Evolutionary conservation across 2,113 vertebrate species (phyloP).

Genomic region (Echinops telfairi): DNA sequence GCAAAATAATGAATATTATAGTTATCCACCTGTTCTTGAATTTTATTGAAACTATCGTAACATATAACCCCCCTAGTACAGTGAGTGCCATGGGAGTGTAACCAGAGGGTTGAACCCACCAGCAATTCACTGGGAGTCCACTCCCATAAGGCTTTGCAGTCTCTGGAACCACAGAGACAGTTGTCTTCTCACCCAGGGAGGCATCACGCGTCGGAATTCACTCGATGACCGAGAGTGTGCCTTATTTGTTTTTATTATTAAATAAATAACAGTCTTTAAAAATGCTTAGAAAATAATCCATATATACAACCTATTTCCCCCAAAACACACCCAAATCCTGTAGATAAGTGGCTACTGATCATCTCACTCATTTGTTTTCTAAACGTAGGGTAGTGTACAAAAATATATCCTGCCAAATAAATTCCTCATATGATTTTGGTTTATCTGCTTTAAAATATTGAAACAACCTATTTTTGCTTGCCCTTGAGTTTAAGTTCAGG

Average conservation of each 20-base stretch:
- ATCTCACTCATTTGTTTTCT: not conserved
- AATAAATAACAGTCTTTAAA: not conserved
- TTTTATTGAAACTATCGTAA: conserved; percentile 12
- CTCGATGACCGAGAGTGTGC: too few relatives aligned
- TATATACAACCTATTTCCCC: too few relatives aligned
- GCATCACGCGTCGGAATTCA: too few relatives aligned
- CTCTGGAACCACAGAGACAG: too few relatives aligned
- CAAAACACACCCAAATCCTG: not conserved
- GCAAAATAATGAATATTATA: not conserved
- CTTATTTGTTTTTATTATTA: too few relatives aligned
- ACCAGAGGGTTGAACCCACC: too few relatives aligned
- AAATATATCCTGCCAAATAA: not conserved
- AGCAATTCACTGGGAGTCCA: too few relatives aligned
- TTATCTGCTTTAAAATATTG: not conserved
- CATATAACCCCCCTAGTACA: not conserved
- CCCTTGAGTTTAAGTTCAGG: not conserved
- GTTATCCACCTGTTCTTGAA: not conserved
- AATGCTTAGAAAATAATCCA: not conserved
- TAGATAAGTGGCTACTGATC: not conserved
- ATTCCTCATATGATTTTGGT: not conserved
- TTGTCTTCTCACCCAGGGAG: too few relatives aligned
- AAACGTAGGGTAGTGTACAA: not conserved
- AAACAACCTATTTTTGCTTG: not conserved
- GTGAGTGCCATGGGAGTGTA: too few relatives aligned
- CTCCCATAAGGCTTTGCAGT: too few relatives aligned